phyloP scores from a whole-genome alignment of 1,140 invertebrate species.

The Pachypeltis micranthus region DNA sequence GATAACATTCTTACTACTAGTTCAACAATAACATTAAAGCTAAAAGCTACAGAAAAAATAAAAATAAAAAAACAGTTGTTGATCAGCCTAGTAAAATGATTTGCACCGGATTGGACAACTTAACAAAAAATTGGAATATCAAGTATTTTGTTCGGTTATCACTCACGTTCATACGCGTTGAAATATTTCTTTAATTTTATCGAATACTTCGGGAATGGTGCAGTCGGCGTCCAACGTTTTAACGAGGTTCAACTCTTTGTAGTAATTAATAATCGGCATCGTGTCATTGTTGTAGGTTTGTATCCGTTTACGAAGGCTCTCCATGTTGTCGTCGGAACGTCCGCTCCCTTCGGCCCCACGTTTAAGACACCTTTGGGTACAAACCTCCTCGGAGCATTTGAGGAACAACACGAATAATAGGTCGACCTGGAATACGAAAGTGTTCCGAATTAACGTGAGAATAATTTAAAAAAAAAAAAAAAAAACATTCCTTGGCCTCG shows the following conservation, averaged over 20 bases:
- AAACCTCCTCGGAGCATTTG: constrained; percentile 67
- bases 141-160: too few relatives aligned
- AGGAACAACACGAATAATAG: constrained; percentile 88
- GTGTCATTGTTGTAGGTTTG: constrained; percentile 82
- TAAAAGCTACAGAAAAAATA: too few relatives aligned
- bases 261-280: constrained; percentile 86
- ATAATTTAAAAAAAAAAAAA: too few relatives aligned
- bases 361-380: constrained; percentile 28
- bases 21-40: too few relatives aligned
- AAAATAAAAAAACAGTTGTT: too few relatives aligned
- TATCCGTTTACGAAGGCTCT: constrained; percentile 83
- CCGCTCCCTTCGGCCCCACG: constrained; percentile 70
- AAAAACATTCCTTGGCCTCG: too few relatives aligned
- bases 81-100: too few relatives aligned
- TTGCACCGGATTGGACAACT: too few relatives aligned
- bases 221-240: constrained; percentile 61
- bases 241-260: constrained; percentile 59
- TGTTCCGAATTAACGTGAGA: background rate
- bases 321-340: constrained; percentile 86
- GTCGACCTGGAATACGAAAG: constrained; percentile 42
- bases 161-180: background rate
- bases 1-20: too few relatives aligned
- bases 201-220: constrained; percentile 50
- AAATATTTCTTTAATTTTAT: constrained; percentile 27
- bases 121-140: too few relatives aligned